phyloP scores from a whole-genome alignment of 2,113 vertebrate genomes.

The Colinus virginianus region DNA sequence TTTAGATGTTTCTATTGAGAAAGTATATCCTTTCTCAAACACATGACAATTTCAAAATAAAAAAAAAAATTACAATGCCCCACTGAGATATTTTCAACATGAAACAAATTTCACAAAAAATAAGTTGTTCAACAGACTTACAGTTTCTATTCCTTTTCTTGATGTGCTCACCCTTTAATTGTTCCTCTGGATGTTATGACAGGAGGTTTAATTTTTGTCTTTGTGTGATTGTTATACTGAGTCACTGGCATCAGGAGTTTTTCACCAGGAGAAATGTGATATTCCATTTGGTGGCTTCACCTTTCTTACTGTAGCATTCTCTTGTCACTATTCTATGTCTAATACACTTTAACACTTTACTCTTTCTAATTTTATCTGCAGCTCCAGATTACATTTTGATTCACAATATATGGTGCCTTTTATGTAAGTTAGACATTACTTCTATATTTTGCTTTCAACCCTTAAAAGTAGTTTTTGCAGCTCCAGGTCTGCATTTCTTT shows the following conservation, averaged over 20 bases:
- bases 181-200: neutral
- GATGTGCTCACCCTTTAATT: neutral
- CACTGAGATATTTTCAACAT: neutral
- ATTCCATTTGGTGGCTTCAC: neutral
- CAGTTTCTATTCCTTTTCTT: neutral
- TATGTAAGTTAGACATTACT: neutral
- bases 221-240: neutral
- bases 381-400: neutral
- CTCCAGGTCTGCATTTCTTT: neutral
- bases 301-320: neutral
- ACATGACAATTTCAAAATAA: neutral
- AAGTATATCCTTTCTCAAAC: neutral
- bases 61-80: neutral
- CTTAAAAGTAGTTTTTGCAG: neutral
- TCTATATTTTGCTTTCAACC: neutral
- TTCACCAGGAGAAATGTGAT: neutral
- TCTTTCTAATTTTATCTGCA: neutral
- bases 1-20: neutral
- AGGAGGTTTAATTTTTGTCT: neutral
- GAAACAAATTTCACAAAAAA: neutral
- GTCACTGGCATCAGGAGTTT: neutral
- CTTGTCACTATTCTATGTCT: neutral
- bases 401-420: neutral
- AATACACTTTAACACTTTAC: neutral
- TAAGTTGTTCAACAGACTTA: neutral